phyloP scores from a whole-genome alignment of 2,113 vertebrate species.

The Ursus arctos region DNA sequence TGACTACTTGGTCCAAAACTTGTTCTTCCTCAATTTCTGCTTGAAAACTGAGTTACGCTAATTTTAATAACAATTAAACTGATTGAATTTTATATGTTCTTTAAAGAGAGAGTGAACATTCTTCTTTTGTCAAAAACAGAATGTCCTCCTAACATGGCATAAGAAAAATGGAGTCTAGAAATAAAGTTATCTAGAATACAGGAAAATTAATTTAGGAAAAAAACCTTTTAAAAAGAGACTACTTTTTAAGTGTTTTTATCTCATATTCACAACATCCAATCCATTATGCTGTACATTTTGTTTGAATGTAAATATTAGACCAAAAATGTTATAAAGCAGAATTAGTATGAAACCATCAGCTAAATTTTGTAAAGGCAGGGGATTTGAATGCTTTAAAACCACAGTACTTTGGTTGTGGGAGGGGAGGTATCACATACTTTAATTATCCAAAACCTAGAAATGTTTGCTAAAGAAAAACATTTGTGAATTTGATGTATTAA shows the following conservation, averaged over 20 bases:
- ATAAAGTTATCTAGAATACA: not conserved
- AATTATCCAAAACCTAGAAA: not conserved
- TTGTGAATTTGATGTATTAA: not conserved
- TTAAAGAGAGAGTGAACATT: not conserved
- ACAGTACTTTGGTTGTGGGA: not conserved
- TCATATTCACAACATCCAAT: conserved; percentile 5
- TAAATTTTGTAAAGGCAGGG: not conserved
- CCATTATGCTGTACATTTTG: not conserved
- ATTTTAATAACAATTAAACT: not conserved
- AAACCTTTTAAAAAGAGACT: not conserved
- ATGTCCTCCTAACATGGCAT: not conserved
- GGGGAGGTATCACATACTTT: not conserved
- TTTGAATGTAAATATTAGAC: not conserved
- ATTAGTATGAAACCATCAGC: not conserved
- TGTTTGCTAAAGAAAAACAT: conserved; percentile 5
- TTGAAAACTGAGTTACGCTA: not conserved
- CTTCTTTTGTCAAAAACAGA: not conserved
- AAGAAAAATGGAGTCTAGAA: not conserved
- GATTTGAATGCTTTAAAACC: conserved; percentile 5
- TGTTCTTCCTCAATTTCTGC: conserved; percentile 21
- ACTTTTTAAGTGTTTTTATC: not conserved
- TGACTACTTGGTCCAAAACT: not conserved
- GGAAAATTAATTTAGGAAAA: not conserved
- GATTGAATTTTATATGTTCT: not conserved
- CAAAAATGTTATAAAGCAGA: not conserved